Percentiles rank a stretch among this genome's conserved stretches.
Evolutionary conservation across 2,113 vertebrate genomes (phyloP).

Genomic region (Sigmodon hispidus): DNA sequence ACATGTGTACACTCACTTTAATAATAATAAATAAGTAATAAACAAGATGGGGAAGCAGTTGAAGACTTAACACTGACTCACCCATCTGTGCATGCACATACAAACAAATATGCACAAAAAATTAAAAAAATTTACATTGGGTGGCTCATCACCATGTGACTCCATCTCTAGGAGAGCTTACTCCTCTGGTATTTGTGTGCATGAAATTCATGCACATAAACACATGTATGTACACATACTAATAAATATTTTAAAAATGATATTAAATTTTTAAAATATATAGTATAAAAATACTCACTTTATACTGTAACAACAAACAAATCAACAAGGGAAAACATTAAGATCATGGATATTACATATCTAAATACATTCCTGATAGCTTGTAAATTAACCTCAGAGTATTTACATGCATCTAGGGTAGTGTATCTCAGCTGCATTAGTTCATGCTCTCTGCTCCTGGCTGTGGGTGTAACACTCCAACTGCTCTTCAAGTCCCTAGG

Average conservation of each 20-base stretch:
- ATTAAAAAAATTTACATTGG: not conserved
- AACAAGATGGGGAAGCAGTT: not conserved
- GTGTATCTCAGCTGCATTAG: no score
- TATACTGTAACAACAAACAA: conserved; percentile 25
- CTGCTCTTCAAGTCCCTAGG: not conserved
- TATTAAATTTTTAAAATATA: not conserved
- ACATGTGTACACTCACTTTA: not conserved
- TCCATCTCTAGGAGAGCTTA: not conserved
- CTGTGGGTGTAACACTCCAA: not conserved
- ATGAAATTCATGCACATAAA: not conserved
- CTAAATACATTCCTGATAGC: not conserved
- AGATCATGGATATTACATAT: conserved; percentile 21
- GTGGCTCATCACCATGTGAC: not conserved
- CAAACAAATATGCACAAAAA: not conserved
- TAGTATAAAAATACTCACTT: not conserved
- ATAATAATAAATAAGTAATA: not conserved
- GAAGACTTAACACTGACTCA: not conserved
- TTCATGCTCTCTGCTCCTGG: not conserved
- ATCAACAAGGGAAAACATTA: conserved; percentile 16
- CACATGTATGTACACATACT: not conserved
- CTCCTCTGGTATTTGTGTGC: not conserved
- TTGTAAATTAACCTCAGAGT: conserved; percentile 18
- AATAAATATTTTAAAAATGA: not conserved
- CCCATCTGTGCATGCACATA: not conserved
- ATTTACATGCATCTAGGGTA: conserved; percentile 14